A percentile compares a stretch with the other conserved stretches of the same genome.
These are phyloP conservation scores for Montipora capricornis DNA, from an alignment of 64 coral and sea anemone species.

Conservation along the genomic window DNA sequence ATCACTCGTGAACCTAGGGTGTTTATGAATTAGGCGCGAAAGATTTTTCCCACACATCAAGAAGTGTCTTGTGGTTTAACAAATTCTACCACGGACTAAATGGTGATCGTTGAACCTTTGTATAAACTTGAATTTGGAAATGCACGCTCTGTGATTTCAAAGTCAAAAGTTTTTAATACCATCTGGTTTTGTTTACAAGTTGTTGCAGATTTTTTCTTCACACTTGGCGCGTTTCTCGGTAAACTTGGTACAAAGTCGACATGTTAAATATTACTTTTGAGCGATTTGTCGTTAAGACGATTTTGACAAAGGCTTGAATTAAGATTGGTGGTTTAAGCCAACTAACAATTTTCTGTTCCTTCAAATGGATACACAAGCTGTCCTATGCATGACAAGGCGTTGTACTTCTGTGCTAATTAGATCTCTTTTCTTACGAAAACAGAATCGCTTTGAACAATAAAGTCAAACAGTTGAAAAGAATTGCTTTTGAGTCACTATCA, in stretches of 20 bases:
- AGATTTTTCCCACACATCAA: background rate
- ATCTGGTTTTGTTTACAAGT: conserved; percentile 53
- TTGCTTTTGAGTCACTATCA: conserved; percentile 36
- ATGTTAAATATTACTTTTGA: background rate
- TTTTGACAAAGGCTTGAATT: conserved; percentile 36
- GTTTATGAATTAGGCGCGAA: background rate
- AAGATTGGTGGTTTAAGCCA: background rate
- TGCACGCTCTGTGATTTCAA: conserved; percentile 33
- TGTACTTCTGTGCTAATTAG: conserved; percentile 31
- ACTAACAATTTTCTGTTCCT: conserved; percentile 26
- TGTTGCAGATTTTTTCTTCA: conserved; percentile 44
- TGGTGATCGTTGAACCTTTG: background rate
- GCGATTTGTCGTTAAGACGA: too few relatives aligned
- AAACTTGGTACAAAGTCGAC: conserved; percentile 23
- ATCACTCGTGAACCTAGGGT: background rate
- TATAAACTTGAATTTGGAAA: conserved; percentile 25
- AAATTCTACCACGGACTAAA: conserved; percentile 3
- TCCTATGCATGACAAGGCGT: conserved; percentile 24
- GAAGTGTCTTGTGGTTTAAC: background rate
- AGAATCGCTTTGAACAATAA: conserved; percentile 45
- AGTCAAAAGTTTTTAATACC: conserved; percentile 22
- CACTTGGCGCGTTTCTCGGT: conserved; percentile 54
- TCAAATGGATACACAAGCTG: conserved; percentile 35
- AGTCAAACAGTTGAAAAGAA: conserved; percentile 37
- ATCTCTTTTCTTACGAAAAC: conserved; percentile 57